Base-by-base conservation (phyloP, 2,888 invertebrate species). In the Lottia gigantea region DNA sequence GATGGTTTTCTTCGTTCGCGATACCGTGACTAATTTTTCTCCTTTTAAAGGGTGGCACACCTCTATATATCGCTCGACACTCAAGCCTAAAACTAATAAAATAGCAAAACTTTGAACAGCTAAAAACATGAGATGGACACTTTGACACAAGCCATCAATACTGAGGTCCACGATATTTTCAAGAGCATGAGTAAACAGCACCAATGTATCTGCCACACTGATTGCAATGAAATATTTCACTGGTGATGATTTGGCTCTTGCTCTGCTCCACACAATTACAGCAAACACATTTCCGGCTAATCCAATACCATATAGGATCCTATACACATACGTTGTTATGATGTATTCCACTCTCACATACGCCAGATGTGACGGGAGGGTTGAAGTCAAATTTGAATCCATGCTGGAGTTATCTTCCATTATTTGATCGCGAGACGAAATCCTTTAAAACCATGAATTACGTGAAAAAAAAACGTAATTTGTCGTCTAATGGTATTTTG, bases 141-240 rank as follows among this genome's bases (percentile, higher is more conserved):
- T 47, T 63, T 74, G 74, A 63, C 74, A 74, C 26, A 70, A 55
- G 16, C 70, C 71, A 1, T 19, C 49, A 45, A 70, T 66, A 70
- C 71, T 67, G 46, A 74, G 65, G 4, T 62, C 63, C 61, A 64
- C 46, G 16, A 62, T 25, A 45, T 49, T 25, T 62, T 71, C 74
- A 46, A 71, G 46, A 65, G 65, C 55, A 61, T 74, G 74, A 45
- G 71, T 66, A 15, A 72, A 62, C 23, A 74, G 67, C 49, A 74
- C 74, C 45, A 70, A 46, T 66, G 66, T 74, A 70, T 74, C 74
- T n/a, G 71, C 71, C 46, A 74, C 64, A 64, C 71, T 68, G 62
- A 74, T 67, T 26, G 74, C 74, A 66, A 71, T 71, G 66, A 74
- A 74, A 68, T 71, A 74, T n/a, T 70, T 67, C 45, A 74, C 70